phyloP scores from a whole-genome alignment of 2,888 invertebrate genomes.

The Argyresthia goedartella region DNA sequence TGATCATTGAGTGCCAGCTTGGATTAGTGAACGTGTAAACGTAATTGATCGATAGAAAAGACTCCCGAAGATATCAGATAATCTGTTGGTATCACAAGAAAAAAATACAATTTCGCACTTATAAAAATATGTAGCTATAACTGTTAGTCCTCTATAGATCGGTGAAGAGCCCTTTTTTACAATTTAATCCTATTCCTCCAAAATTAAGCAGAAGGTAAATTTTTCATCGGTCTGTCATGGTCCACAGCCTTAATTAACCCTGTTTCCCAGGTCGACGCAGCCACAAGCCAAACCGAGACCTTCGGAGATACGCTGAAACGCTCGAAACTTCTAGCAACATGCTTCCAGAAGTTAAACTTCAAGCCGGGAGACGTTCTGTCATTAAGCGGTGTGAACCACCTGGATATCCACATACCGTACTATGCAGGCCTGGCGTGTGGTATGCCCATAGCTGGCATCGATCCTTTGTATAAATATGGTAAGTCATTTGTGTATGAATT shows the following conservation, averaged over 20 bases:
- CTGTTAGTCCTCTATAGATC: too few species aligned
- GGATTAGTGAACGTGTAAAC: too few species aligned
- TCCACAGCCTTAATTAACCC: not conserved
- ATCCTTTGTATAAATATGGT: slow-evolving; percentile 42
- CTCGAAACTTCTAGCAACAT: slow-evolving; percentile 31
- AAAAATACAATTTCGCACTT: too few species aligned
- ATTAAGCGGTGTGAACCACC: slow-evolving; percentile 40
- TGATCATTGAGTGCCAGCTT: too few species aligned
- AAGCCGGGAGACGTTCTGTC: slow-evolving; percentile 41
- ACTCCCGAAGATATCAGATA: too few species aligned
- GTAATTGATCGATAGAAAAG: too few species aligned
- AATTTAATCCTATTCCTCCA: too few species aligned
- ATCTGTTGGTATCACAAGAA: too few species aligned
- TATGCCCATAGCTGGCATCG: slow-evolving; percentile 37
- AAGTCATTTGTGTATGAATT: slow-evolving; percentile 11
- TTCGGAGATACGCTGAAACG: slow-evolving; percentile 33
- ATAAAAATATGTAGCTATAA: too few species aligned
- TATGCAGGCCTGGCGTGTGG: slow-evolving; percentile 44
- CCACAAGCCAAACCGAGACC: slow-evolving; percentile 39
- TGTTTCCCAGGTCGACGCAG: slow-evolving; percentile 52
- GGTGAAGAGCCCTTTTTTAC: too few species aligned
- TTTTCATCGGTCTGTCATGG: too few species aligned
- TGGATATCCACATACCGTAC: slow-evolving; percentile 42
- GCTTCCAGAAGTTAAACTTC: slow-evolving; percentile 29
- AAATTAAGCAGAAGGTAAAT: too few species aligned